Evolutionary conservation across 2,888 invertebrate species (phyloP).

Genomic region (Hirtodrosophila cameraria): DNA sequence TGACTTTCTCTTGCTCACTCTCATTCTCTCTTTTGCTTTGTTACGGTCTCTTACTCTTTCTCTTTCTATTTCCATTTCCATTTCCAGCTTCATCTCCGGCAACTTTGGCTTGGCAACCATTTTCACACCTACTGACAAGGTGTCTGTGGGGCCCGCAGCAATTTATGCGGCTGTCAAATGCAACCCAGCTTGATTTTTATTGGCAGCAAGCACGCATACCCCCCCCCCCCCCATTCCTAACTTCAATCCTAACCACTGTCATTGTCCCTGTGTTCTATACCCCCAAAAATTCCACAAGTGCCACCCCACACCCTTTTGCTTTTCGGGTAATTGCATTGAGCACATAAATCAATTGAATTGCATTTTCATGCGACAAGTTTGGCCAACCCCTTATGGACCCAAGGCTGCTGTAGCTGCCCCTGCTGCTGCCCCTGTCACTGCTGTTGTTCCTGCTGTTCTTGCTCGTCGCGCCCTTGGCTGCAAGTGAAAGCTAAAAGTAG

Average conservation of each 20-base stretch:
- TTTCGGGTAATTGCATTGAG: constrained; percentile 73
- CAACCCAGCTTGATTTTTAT: constrained; percentile 73
- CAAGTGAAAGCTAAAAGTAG: constrained; percentile 69
- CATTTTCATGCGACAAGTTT: constrained; percentile 77
- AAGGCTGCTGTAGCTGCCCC: constrained; percentile 1
- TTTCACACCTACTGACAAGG: constrained; percentile 76
- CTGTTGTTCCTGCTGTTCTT: constrained; percentile 1
- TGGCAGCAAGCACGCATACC: constrained; percentile 68
- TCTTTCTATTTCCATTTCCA: constrained; percentile 24
- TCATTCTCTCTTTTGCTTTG: background rate
- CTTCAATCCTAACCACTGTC: too few relatives aligned
- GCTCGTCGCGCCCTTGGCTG: constrained; percentile 41
- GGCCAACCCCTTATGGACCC: constrained; percentile 43
- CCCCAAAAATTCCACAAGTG: background rate
- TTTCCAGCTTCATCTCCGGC: constrained; percentile 41
- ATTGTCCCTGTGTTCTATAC: too few relatives aligned
- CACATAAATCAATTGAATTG: constrained; percentile 80
- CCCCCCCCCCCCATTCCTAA: background rate
- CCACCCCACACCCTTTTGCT: background rate
- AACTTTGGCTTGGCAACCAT: constrained; percentile 48
- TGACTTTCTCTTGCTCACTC: constrained; percentile 28
- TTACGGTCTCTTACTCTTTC: background rate
- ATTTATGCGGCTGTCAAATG: constrained; percentile 79
- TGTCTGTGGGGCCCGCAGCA: constrained; percentile 54
- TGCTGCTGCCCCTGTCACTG: too few relatives aligned